Base-by-base conservation (phyloP, 1,140 invertebrate genomes). In the Armadillidium nasatum region DNA sequence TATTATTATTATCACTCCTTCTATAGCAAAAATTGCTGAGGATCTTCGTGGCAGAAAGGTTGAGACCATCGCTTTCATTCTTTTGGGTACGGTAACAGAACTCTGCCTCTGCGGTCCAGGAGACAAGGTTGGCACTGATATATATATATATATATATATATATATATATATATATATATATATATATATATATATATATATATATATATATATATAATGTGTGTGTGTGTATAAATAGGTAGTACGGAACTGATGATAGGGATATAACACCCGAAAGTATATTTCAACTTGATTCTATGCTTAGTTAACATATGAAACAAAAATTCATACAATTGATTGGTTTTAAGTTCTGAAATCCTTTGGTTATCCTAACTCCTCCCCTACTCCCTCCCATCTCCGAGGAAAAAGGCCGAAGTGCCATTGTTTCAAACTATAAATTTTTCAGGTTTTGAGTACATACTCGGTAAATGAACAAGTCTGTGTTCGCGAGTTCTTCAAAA, bases 71-170 rank as follows among this genome's bases (percentile, higher is more conserved):
- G 86, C 84, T 10, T 80, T 87, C 46, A 79, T 87, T 0, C 80
- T 87, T 45, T 84, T 85, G 78, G 84, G 85, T 74, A 82, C 84
- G 72, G 84, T 83, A 71, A 79, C 82, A 7, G 83, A 84, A 71
- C 83, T 87, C 44, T 84, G 85, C 71, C 68, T 87, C 0, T 85
- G 84, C 76, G 83, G 84, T 4, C 83, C 84, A 46, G 86, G 86
- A 66, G 85, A 85, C 22, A 78, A 11, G n/a, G n/a, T n/a, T n/a
- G n/a, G n/a, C n/a, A n/a, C n/a, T n/a, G n/a, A n/a, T n/a, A n/a
- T n/a, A n/a, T 10, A 44, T 67, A 44, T 69, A 44, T 54, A 72
- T 44, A 23, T 75, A 70, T 43, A 66, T 50, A 46, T 10, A 46
- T 15, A 44, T 3, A 50, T 44, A 21, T 54, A 10, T 10, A 19